Conservation (phyloP, 2,888 invertebrate genomes). For the Tyria jacobaeae region DNA sequence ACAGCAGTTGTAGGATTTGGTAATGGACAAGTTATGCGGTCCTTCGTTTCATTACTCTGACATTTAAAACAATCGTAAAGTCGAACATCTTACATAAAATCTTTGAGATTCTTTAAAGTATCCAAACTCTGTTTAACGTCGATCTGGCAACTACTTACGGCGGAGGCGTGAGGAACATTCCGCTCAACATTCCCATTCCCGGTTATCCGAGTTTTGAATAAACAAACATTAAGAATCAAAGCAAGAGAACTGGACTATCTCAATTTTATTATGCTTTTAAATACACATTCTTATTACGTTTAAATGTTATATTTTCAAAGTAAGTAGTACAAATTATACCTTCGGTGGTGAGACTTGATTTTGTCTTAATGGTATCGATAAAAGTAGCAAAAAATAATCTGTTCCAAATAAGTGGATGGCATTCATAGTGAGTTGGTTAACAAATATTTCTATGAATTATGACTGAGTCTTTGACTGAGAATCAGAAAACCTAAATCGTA, state of each 20-base stretch:
- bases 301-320: neutral
- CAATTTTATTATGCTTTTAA: conserved; percentile 4
- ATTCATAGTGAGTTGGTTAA: conserved; percentile 4
- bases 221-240: conserved; percentile 51
- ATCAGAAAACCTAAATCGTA: conserved; percentile 33
- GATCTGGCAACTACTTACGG: conserved; percentile 40
- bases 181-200: conserved; percentile 56
- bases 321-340: neutral
- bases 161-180: conserved; percentile 52
- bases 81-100: neutral
- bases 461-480: conserved; percentile 31
- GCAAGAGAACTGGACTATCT: conserved; percentile 30
- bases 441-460: conserved; percentile 40
- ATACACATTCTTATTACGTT: neutral
- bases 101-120: conserved; percentile 32
- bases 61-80: neutral
- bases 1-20: too few species aligned
- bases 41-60: too few species aligned
- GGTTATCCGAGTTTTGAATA: conserved; percentile 54
- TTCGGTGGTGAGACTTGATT: neutral
- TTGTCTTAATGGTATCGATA: conserved; percentile 1
- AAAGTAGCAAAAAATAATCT: neutral
- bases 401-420: neutral
- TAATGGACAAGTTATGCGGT: too few species aligned
- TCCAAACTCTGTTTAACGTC: conserved; percentile 54